Base-by-base conservation (phyloP, 2,888 invertebrate species). In the Epistrophella euchroma region DNA sequence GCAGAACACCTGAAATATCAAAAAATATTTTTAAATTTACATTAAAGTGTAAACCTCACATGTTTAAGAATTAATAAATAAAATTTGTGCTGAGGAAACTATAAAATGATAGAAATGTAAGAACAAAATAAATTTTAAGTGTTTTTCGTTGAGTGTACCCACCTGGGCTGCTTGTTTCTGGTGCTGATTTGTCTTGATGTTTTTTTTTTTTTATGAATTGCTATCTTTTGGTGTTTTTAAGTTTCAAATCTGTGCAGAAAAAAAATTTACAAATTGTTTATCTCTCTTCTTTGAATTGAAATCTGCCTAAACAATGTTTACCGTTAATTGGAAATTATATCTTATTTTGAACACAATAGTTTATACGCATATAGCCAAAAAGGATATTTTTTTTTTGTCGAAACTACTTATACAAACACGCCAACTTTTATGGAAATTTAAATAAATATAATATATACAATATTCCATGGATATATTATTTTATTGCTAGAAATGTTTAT, bases 261-360 rank as follows among this genome's bases (percentile, higher is more conserved):
- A 45, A 55, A 66, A 66, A 40, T 17, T 35, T 22, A 35, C 19
- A 19, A 58, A 66, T 56, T 75, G 66, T 75, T 75, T 56, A 75
- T 66, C 66, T 22, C 35, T 58, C 45, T n/a, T 43, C 40, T 15
- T 5, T n/a, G 13, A 17, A n/a, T 35, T n/a, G 45, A 75, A 75
- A 75, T 64, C 25, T 75, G 25, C 37, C 64, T 75, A 75, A 75
- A 66, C 66, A 66, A 43, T 56, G 56, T 47, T 75, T 28, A 17
- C 66, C 15, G 35, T 75, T 60, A 75, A 75, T 75, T 75, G 56
- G 66, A 75, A 47, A 66, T 66, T 66, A 56, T 66, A 56, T 72
- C 58, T 28, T 17, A 11, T 19, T 47, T 19, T 4, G 9, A 45
- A 17, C 9, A 47, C 47, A 19, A 47, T 47, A 47, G 19, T 47